Evolutionary conservation across 2,113 vertebrate genomes (phyloP).

Genomic region (Phyllostomus discolor): DNA sequence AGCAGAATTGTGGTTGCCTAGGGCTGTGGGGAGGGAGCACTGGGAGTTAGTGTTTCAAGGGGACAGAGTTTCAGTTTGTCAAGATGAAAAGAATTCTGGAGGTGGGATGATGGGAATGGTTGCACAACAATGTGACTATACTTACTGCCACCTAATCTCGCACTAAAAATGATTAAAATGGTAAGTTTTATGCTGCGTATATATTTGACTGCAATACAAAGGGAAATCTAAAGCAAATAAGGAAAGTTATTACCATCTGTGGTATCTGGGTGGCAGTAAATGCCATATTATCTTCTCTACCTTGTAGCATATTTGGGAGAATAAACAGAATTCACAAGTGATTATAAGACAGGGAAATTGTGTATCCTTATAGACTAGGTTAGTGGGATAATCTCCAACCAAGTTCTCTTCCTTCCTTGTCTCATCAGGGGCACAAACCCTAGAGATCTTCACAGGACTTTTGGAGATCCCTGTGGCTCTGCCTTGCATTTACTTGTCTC

Average conservation of each 20-base stretch:
- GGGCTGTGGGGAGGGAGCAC: rapidly evolving
- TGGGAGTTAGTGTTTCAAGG: too few relatives aligned
- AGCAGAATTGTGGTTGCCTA: rapidly evolving
- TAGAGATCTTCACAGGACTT: rapidly evolving
- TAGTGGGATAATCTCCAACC: too few relatives aligned
- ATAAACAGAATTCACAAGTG: not conserved
- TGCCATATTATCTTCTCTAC: not conserved
- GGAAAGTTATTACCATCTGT: too few relatives aligned
- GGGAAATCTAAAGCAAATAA: not conserved
- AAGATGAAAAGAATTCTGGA: too few relatives aligned
- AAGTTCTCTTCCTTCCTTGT: rapidly evolving
- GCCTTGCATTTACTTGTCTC: not conserved
- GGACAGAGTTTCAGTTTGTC: not conserved
- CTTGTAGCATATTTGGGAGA: not conserved
- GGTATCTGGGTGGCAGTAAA: not conserved
- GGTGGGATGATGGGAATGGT: rapidly evolving
- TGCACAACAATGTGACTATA: rapidly evolving
- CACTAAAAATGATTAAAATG: rapidly evolving
- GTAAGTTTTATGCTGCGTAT: too few relatives aligned
- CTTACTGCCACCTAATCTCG: rapidly evolving
- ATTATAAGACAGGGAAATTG: not conserved
- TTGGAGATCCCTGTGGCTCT: rapidly evolving
- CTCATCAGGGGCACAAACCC: too few relatives aligned
- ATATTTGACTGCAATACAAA: not conserved
- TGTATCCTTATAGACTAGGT: not conserved